A percentile compares a stretch with the other conserved stretches of the same genome.
phyloP scores from a whole-genome alignment of 2,113 vertebrate species.

The Myrmophylax atrothorax region DNA sequence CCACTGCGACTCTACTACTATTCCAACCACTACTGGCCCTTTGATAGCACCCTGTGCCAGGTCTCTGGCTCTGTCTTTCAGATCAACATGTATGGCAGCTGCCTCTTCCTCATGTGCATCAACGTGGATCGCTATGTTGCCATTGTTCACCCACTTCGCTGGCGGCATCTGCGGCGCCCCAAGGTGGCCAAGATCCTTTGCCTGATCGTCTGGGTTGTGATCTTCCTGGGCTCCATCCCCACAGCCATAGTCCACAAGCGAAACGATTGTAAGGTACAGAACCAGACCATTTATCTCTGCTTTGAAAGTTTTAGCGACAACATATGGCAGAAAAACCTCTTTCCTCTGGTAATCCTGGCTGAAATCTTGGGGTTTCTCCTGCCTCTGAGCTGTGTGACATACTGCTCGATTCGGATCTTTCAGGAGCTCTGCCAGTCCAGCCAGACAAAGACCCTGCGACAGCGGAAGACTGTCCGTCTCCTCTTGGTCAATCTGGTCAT shows the following conservation, averaged over 20 bases:
- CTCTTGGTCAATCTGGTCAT: slow-evolving; percentile 79
- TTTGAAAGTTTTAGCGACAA: slow-evolving; percentile 77
- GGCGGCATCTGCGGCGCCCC: slow-evolving; percentile 77
- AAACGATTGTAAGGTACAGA: slow-evolving; percentile 34
- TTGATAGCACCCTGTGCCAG: slow-evolving; percentile 76
- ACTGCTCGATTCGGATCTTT: slow-evolving; percentile 74
- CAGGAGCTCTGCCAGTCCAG: slow-evolving; percentile 62
- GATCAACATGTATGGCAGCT: slow-evolving; percentile 87
- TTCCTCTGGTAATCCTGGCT: slow-evolving; percentile 75
- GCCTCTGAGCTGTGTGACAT: slow-evolving; percentile 72
- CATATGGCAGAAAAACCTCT: slow-evolving; percentile 71
- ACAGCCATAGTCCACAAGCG: slow-evolving; percentile 68
- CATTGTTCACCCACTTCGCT: slow-evolving; percentile 78
- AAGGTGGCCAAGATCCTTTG: slow-evolving; percentile 74
- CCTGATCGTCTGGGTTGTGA: slow-evolving; percentile 74
- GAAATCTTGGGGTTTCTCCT: slow-evolving; percentile 79
- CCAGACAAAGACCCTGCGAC: slow-evolving; percentile 39
- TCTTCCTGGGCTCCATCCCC: slow-evolving; percentile 76
- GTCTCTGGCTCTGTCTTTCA: slow-evolving; percentile 83
- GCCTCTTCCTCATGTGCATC: slow-evolving; percentile 84
- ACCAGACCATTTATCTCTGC: slow-evolving; percentile 40
- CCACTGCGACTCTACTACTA: slow-evolving; percentile 82
- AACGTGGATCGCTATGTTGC: slow-evolving; percentile 83
- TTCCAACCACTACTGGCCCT: slow-evolving; percentile 73
- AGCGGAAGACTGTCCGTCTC: slow-evolving; percentile 74